These are phyloP conservation scores for Cryptotis parvus DNA, from an alignment of 2,113 vertebrate genomes.

Conservation along the genomic window DNA sequence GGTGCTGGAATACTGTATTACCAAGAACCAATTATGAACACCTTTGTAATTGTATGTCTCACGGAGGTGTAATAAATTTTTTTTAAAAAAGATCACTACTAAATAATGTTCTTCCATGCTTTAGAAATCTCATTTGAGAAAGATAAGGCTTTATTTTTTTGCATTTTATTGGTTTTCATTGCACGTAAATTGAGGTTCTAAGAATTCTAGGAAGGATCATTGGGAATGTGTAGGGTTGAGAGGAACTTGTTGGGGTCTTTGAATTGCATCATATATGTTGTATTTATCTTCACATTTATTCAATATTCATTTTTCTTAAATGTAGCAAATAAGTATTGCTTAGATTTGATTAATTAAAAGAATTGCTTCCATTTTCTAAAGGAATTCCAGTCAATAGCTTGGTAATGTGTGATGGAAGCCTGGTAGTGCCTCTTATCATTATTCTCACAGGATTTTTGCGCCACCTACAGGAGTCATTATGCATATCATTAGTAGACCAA, in stretches of 20 bases:
- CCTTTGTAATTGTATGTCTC: too few relatives aligned
- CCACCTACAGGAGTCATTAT: conserved; percentile 88
- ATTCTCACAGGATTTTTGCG: conserved; percentile 85
- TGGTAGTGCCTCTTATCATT: conserved; percentile 10
- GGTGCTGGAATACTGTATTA: too few relatives aligned
- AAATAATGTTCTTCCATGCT: background rate
- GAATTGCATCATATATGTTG: background rate
- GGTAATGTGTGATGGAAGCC: conserved; percentile 73
- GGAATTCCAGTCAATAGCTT: conserved; percentile 23
- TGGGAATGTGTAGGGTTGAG: background rate
- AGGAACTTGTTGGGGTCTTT: background rate
- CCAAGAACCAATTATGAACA: too few relatives aligned
- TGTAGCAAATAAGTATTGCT: conserved; percentile 9
- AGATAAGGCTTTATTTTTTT: background rate
- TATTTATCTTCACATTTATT: conserved; percentile 29
- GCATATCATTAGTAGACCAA: conserved; percentile 11
- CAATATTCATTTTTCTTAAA: background rate
- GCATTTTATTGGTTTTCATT: background rate
- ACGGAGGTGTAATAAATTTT: too few relatives aligned
- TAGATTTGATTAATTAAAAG: conserved; percentile 16
- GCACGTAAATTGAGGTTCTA: background rate
- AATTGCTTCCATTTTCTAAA: conserved; percentile 54
- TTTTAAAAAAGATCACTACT: background rate
- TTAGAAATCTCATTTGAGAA: conserved; percentile 26
- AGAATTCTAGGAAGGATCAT: background rate